A percentile compares a stretch with the other conserved stretches of the same genome.
Conservation (phyloP, 2,888 invertebrate species). For the Ennomos fuscantarius region DNA sequence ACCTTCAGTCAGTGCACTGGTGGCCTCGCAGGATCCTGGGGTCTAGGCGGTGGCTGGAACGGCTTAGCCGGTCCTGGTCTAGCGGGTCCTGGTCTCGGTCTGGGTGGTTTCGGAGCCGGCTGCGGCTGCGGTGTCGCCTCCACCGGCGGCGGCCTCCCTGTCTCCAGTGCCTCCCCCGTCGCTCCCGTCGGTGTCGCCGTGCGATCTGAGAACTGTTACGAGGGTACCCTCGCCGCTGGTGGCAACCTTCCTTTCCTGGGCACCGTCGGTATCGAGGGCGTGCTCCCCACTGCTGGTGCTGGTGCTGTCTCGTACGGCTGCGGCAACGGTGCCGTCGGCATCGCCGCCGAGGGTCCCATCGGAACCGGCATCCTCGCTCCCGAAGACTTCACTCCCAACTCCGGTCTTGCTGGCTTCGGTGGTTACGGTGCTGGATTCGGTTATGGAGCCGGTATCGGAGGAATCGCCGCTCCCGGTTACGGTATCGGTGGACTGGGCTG, state of each 20-base stretch:
- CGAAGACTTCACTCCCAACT: conserved; percentile 14
- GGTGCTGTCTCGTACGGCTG: conserved; percentile 52
- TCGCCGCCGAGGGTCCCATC: conserved; percentile 30
- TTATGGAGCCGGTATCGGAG: no score
- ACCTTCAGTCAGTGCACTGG: conserved; percentile 21
- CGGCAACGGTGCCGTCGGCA: conserved; percentile 43
- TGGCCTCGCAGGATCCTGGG: conserved; percentile 10
- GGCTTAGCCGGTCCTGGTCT: conserved; percentile 1
- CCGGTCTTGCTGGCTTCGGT: conserved; percentile 20
- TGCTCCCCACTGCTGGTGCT: conserved; percentile 47
- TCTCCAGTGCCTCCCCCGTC: no score
- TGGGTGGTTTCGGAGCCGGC: conserved; percentile 11
- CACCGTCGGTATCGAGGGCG: no score
- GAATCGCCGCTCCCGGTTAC: conserved; percentile 11
- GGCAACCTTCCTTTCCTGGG: no score
- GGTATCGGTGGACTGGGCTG: conserved; percentile 8
- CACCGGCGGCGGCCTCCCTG: no score
- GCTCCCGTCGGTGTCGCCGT: no score
- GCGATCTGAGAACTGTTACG: no score
- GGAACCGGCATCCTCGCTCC: conserved; percentile 18
- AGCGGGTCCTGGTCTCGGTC: conserved; percentile 3
- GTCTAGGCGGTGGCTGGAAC: conserved; percentile 1
- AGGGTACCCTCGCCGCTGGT: no score
- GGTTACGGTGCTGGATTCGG: no score
- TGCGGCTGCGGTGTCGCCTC: conserved; percentile 7